Percentiles rank a stretch among this genome's conserved stretches.
phyloP scores from a whole-genome alignment of 2,113 vertebrate species.

The Oreotrochilus melanogaster region DNA sequence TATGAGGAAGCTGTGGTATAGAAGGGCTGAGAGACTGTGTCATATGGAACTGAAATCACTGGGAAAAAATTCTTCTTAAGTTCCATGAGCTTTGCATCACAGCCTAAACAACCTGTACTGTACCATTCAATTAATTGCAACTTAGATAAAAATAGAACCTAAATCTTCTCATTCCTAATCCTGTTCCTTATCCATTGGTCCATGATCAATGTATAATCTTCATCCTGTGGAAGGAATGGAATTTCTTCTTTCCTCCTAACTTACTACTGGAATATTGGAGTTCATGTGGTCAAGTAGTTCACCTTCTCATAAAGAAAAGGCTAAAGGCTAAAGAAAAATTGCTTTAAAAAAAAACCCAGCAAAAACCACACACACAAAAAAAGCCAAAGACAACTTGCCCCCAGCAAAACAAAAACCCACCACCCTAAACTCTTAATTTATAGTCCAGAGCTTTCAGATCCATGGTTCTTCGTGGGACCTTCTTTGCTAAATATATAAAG shows the following conservation, averaged over 20 bases:
- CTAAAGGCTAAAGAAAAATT: too few relatives aligned
- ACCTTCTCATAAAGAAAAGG: not conserved
- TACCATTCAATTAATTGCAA: not conserved
- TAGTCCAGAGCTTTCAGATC: not conserved
- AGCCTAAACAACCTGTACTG: not conserved
- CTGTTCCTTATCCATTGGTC: not conserved
- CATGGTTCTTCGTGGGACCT: not conserved
- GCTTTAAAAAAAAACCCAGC: too few relatives aligned
- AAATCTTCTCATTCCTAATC: constrained; percentile 48
- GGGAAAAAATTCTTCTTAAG: not conserved
- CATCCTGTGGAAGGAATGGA: not conserved
- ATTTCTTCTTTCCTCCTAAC: not conserved
- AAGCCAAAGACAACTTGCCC: not conserved
- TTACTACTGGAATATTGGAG: not conserved
- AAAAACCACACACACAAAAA: not conserved
- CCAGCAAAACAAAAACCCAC: fast-evolving
- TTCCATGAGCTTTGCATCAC: not conserved
- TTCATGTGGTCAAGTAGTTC: not conserved
- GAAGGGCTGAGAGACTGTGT: not conserved
- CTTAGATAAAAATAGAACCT: constrained; percentile 17
- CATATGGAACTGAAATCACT: not conserved
- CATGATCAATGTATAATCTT: not conserved
- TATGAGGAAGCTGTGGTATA: not conserved
- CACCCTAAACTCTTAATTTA: not conserved
- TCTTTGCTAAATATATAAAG: not conserved